Evolutionary conservation across 2,797 vertebrate species (phyloP), one percentile per base, ranked within the genome.

Genomic region (Coregonus sp.): DNA sequence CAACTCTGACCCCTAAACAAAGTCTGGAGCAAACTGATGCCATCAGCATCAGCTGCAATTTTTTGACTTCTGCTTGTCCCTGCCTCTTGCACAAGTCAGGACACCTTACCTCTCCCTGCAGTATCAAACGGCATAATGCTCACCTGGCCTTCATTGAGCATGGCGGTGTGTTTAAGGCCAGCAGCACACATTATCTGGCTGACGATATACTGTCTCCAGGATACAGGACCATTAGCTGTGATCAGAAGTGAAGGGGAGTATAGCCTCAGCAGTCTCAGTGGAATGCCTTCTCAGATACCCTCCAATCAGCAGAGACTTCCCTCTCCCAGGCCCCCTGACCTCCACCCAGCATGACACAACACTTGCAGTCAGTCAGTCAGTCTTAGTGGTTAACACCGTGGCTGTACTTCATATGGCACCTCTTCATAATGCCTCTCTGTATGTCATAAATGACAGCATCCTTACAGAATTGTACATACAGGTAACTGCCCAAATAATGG

Each of bases 11-110:
- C 82, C 89, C 80, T 83, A 73, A 89, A 91, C 85, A 78, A 92
- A 84, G 89, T 81, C 90, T 92, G 90, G 89, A 92, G 90, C 82
- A 86, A 87, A 92, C 87, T 79, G 90, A 93, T 91, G 87, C 90
- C 89, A 89, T 87, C 87, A 86, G 84, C 86, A 86, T 85, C 90
- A 92, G 89, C 85, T 90, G 88, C 86, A 79, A 83, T 89, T 88
- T 90, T 90, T 84, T 70, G 86, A 92, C 89, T 86, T 86, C 87
- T 31, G 75, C 72, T 91, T 91, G 88, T 67, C 76, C 91, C 82
- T 84, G 86, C 85, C 86, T 88, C 86, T 89, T 80, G 84, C 81
- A 88, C 75, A 77, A 87, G 87, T 88, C 75, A 50, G 70, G 87
- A 90, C 80, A 84, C 88, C 87, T 75, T 81, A 86, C 56, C 75